A percentile compares a stretch with the other conserved stretches of the same genome.
Evolutionary conservation across 2,888 invertebrate species (phyloP).

Genomic region (Rhagium mordax): DNA sequence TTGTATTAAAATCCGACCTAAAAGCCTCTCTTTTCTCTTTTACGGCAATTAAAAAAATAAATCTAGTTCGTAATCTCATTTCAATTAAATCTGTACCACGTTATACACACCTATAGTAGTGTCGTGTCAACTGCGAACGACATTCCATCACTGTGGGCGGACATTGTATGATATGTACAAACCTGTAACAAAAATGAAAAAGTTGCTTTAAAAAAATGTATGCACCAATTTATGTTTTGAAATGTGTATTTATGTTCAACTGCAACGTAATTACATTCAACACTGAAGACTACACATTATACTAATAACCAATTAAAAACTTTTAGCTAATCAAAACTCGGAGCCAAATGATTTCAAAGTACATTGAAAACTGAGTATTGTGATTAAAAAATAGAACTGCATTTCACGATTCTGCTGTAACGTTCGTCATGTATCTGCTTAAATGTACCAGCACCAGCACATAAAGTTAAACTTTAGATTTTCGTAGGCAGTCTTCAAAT

Average conservation of each 20-base stretch:
- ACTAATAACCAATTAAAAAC: conserved; percentile 32
- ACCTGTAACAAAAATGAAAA: conserved; percentile 16
- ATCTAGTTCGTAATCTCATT: not conserved
- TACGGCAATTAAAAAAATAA: not conserved
- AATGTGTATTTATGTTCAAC: not conserved
- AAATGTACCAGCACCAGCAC: no score
- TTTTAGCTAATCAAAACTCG: conserved; percentile 27
- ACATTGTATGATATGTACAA: not conserved
- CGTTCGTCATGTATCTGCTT: not conserved
- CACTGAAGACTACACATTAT: not conserved
- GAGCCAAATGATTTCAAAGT: conserved; percentile 12
- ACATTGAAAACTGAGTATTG: not conserved
- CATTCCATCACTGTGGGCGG: not conserved
- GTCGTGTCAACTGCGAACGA: not conserved
- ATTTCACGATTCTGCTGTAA: not conserved
- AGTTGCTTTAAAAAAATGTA: not conserved
- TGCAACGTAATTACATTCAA: not conserved
- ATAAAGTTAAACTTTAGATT: no score
- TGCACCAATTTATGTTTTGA: not conserved
- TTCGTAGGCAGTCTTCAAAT: no score
- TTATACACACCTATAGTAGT: not conserved
- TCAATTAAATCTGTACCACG: not conserved
- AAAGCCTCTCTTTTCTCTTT: not conserved
- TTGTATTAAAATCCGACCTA: not conserved
- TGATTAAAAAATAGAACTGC: conserved; percentile 8